Base-by-base conservation (phyloP, 2,888 invertebrate genomes). In the Mythimna impura region DNA sequence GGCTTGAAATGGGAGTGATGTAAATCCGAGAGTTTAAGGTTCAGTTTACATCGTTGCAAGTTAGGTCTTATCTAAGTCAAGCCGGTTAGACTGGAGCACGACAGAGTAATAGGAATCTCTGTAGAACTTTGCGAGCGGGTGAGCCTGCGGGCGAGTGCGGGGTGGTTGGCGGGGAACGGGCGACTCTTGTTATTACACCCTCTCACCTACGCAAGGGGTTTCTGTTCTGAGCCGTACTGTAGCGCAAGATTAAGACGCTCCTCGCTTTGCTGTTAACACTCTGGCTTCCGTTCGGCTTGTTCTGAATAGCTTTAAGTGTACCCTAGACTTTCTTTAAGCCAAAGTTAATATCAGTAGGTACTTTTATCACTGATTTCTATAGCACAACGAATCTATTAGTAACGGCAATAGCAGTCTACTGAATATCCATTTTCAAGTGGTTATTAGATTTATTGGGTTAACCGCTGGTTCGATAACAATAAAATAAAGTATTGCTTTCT, bases 181-280 rank as follows among this genome's bases (percentile, higher is more conserved):
- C 81, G 87, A 89, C 91, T 93, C 93, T 93, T 95, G 95, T 95
- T 96, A 95, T 95, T 94, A 95, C 95, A 95, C 95, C 94, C 94
- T 94, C 94, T 95, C 95, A 94, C 94, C 95, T 94, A 94, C 93
- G 94, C 92, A 93, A 93, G 94, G 92, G 93, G 93, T 92, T 93
- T 92, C 93, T 89, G 89, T 91, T 93, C 88, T 88, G 90, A 94
- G 91, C 91, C 89, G 88, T 92, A 91, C 93, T 93, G 94, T 94
- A 94, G 93, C 91, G 90, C 91, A 91, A 95, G 94, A 95, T 95
- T 95, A 95, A 95, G 95, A 94, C 90, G 93, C 93, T 94, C 87
- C 89, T 92, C 89, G 91, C 92, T 93, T 94, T 91, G 91, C 92
- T 93, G 92, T 94, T 93, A 94, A 93, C 93, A 90, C 93, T 91